Conservation (phyloP, 2,797 vertebrate species). For the Astyanax mexicanus region DNA sequence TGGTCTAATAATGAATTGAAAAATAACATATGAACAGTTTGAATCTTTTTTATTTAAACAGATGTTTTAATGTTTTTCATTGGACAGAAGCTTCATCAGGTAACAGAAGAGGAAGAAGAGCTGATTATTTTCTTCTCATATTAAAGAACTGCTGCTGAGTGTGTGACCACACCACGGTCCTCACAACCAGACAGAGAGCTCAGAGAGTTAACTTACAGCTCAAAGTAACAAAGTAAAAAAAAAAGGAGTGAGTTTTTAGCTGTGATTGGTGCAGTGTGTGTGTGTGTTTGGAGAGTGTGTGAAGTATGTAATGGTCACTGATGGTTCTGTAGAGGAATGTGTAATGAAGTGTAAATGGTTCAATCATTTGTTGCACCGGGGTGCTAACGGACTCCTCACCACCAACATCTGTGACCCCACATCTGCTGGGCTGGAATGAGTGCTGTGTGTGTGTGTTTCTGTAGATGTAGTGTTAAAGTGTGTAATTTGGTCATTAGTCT, state of each 20-base stretch:
- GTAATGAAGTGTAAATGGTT: constrained; percentile 25
- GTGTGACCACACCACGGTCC: no score
- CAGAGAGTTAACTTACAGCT: no score
- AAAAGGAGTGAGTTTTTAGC: neutral
- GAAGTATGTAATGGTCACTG: no score
- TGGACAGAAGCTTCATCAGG: constrained; percentile 61
- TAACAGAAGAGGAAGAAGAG: constrained; percentile 67
- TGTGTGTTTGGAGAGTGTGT: no score
- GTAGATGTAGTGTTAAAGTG: neutral
- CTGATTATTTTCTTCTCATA: no score
- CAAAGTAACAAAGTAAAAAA: neutral
- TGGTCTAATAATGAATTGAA: no score
- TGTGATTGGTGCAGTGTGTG: no score
- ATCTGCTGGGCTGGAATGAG: constrained; percentile 14
- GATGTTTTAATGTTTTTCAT: constrained; percentile 56
- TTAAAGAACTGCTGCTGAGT: neutral
- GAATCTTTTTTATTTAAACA: constrained; percentile 51
- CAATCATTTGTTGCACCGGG: constrained; percentile 34
- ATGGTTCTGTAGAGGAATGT: neutral
- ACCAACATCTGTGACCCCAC: constrained; percentile 39
- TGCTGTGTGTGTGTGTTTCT: neutral
- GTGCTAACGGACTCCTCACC: constrained; percentile 23
- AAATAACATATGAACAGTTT: neutral
- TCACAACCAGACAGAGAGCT: no score
- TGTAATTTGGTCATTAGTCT: constrained; percentile 41